Conservation (phyloP, 2,888 invertebrate genomes). For the Andrena dorsata region DNA sequence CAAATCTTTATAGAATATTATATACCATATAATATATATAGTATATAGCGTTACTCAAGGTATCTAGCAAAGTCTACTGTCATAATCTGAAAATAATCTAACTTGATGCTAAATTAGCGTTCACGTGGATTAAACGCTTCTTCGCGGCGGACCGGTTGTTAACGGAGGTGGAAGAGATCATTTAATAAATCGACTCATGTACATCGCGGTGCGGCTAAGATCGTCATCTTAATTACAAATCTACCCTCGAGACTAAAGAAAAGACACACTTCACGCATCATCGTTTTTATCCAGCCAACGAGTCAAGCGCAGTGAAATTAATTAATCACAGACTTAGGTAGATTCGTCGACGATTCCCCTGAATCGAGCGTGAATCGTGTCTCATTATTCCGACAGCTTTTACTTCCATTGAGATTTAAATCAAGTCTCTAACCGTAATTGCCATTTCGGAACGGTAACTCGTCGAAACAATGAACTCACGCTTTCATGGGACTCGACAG, state of each 20-base stretch:
- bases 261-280: neutral
- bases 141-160: slow-evolving; percentile 37
- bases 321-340: slow-evolving; percentile 29
- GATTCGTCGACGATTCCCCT: slow-evolving; percentile 48
- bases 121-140: slow-evolving; percentile 50
- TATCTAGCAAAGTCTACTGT: slow-evolving; percentile 72
- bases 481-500: slow-evolving; percentile 32
- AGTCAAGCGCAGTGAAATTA: neutral
- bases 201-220: slow-evolving; percentile 46
- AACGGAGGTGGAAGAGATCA: slow-evolving; percentile 36
- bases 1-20: slow-evolving; percentile 34
- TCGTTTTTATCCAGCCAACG: neutral
- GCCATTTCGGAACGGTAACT: no score
- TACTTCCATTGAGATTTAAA: neutral
- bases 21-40: neutral
- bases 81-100: slow-evolving; percentile 70
- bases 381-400: neutral
- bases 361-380: slow-evolving; percentile 28
- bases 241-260: slow-evolving; percentile 47
- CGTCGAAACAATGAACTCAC: slow-evolving; percentile 22
- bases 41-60: slow-evolving; percentile 71
- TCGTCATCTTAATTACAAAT: slow-evolving; percentile 50
- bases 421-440: neutral
- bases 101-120: slow-evolving; percentile 73
- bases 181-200: slow-evolving; percentile 44